Conservation (phyloP, 2,888 invertebrate species). For the Rhogogaster chlorosoma region DNA sequence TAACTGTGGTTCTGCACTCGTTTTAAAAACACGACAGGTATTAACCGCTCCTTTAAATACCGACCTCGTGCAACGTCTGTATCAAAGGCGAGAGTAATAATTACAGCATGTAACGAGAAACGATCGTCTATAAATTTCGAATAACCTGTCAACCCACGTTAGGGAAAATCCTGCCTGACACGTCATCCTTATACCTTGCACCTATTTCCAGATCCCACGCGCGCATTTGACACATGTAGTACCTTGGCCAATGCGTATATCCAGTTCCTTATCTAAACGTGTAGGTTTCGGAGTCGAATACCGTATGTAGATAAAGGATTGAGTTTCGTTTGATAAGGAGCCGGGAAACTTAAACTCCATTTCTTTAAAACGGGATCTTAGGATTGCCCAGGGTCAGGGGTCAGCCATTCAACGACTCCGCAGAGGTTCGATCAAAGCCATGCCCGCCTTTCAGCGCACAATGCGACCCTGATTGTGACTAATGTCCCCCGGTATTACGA, state of each 20-base stretch:
- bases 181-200: background rate
- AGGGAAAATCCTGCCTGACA: background rate
- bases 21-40: background rate
- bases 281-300: background rate
- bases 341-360: background rate
- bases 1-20: constrained; percentile 23
- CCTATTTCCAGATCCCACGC: constrained; percentile 36
- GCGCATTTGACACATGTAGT: background rate
- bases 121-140: background rate
- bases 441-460: constrained; percentile 42
- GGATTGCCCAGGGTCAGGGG: constrained; percentile 40
- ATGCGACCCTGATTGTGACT: constrained; percentile 47
- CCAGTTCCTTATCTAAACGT: background rate
- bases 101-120: background rate
- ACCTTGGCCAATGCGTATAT: constrained; percentile 8
- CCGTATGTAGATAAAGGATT: background rate
- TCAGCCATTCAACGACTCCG: constrained; percentile 8
- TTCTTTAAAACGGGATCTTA: background rate
- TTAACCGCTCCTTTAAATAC: constrained; percentile 24
- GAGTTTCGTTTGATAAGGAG: background rate
- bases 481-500: constrained; percentile 30
- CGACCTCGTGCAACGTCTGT: constrained; percentile 24
- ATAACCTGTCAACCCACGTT: constrained; percentile 32
- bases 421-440: constrained; percentile 40
- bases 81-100: background rate